A percentile compares a stretch with the other conserved stretches of the same genome.
Evolutionary conservation across 1,140 invertebrate genomes (phyloP).

Genomic region (Lethrus apterus): DNA sequence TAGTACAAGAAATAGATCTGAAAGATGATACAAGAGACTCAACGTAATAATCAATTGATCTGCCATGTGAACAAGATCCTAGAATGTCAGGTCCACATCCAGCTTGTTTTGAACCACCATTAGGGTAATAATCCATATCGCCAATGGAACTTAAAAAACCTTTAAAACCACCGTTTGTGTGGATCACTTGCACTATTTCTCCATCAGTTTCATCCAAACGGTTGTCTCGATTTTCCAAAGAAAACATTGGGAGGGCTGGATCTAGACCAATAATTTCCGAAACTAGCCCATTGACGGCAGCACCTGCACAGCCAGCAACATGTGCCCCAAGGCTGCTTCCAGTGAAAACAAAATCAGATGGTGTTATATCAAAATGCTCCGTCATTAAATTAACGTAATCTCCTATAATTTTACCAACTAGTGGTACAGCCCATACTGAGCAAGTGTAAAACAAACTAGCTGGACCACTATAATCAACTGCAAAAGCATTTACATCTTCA

Average conservation of each 20-base stretch:
- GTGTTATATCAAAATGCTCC: neutral
- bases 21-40: conserved; percentile 14
- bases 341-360: neutral
- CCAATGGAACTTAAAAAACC: conserved; percentile 44
- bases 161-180: conserved; percentile 52
- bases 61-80: conserved; percentile 16
- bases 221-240: conserved; percentile 40
- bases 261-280: conserved; percentile 42
- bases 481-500: neutral
- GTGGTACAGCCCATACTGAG: neutral
- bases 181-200: conserved; percentile 58
- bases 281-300: conserved; percentile 29
- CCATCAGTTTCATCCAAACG: conserved; percentile 57
- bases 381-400: neutral
- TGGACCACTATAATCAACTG: neutral
- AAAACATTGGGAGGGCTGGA: conserved; percentile 48
- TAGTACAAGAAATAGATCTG: neutral
- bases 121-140: conserved; percentile 49
- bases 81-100: conserved; percentile 46
- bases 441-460: neutral
- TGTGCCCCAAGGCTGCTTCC: conserved; percentile 46
- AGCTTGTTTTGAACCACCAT: conserved; percentile 47
- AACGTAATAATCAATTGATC: conserved; percentile 3
- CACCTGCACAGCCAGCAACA: conserved; percentile 19
- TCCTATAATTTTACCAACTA: neutral